Evolutionary conservation across 2,888 invertebrate species (phyloP), one percentile per base, ranked within the genome.

Genomic region (Himalopsyche anomala): DNA sequence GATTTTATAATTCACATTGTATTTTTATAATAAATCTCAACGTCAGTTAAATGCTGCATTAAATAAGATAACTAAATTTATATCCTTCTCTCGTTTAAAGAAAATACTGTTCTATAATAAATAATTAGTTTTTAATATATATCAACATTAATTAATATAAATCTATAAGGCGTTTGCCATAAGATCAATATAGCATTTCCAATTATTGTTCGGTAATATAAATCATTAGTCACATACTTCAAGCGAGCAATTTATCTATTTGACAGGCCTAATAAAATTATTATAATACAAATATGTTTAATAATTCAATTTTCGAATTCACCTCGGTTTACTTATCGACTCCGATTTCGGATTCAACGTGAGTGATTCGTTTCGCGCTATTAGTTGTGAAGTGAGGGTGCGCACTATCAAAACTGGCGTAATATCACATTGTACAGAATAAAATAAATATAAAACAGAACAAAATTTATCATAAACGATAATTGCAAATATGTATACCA

Each of bases 251-350:
- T 74, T 74, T 74, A 74, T 74, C 74, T 74, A 36, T 74, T 74
- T 74, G 74, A 74, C 74, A 74, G 74, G 74, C 74, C 74, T 74
- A 74, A 74, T 74, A 74, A 74, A 74, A 74, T 74, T 74, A 74
- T 36, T 74, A 38, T 38, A 74, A 74, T 74, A 38, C 74, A 74
- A 74, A 74, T 74, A 74, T 74, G 28, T 74, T 74, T 74, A 38
- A 74, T 74, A 74, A 74, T 74, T 74, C 74, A 74, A 74, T 74
- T 74, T 74, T 74, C 74, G 8, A 74, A 74, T 74, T 74, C 36
- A 74, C 74, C 74, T 74, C 74, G 74, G 74, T 74, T 74, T 74
- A 74, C 74, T 74, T 74, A 74, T 74, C 38, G 74, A 74, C 38
- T 4, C 38, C 74, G 74, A 74, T 74, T 74, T 74, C 38, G 74